Evolutionary conservation across 2,797 vertebrate species (phyloP), one percentile per base, ranked within the genome.

Genomic region (Taeniopygia guttata): DNA sequence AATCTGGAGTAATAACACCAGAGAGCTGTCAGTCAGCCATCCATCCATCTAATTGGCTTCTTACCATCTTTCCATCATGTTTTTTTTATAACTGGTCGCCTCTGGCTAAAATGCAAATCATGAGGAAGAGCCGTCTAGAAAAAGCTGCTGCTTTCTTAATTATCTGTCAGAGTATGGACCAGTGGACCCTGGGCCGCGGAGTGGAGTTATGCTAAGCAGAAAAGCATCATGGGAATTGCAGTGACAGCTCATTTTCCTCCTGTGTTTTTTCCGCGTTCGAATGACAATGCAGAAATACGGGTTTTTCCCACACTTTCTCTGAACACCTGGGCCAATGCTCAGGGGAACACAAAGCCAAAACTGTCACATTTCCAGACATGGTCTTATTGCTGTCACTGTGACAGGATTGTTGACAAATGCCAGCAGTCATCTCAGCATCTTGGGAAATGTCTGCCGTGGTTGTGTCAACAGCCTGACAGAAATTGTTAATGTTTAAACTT

Each of bases 321-420:
- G 98, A 98, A 98, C 98, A 98, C 98, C 98, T 98, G 98, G 98
- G 97, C 97, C 97, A 98, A 98, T 97, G 98, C 98, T 98, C 98
- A 97, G 97, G 98, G 98, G 98, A 98, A 97, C 97, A 96, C 97
- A 97, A 98, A 98, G 98, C 98, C 98, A 98, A 98, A 98, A 98
- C 98, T 98, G 98, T 98, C 98, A 98, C 98, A 98, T 98, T 98
- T 98, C 98, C 98, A 98, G 98, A 98, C 98, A 98, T 97, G 98
- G 98, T 98, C 98, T 98, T 98, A 98, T 98, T 98, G 98, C 98
- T 98, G 98, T 98, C 90, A 98, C 98, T 84, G 97, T 99, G 99
- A 99, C 99, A 99, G 99, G 98, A 99, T 99, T 99, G 99, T 99
- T 99, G 99, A 99, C 99, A 99, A 99, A 99, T 99, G 99, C 99